These are phyloP conservation scores for Macrobrachium nipponense DNA, from an alignment of 1,140 invertebrate species.

Conservation along the genomic window DNA sequence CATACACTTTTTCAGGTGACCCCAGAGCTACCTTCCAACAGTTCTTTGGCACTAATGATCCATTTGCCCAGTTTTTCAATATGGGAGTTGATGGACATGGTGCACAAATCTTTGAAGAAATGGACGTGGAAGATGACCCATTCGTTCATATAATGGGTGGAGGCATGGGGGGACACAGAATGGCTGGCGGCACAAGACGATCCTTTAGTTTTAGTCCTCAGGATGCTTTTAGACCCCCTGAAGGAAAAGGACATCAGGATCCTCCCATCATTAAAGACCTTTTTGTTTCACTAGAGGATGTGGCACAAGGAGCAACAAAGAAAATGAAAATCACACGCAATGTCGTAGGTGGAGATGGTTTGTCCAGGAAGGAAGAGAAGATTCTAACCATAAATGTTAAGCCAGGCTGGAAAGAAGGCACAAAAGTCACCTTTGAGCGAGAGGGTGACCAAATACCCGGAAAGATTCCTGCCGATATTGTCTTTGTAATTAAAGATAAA, in stretches of 20 bases:
- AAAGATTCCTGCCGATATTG: slow-evolving; percentile 98
- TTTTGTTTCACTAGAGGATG: slow-evolving; percentile 92
- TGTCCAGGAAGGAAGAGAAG: slow-evolving; percentile 93
- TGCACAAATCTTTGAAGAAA: slow-evolving; percentile 75
- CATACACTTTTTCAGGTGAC: slow-evolving; percentile 90
- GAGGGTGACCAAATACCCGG: slow-evolving; percentile 97
- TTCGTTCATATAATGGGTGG: slow-evolving; percentile 65
- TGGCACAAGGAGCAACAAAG: slow-evolving; percentile 93
- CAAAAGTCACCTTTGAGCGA: slow-evolving; percentile 98
- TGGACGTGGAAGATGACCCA: slow-evolving; percentile 77
- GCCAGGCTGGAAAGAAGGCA: slow-evolving; percentile 99
- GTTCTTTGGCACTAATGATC: slow-evolving; percentile 85
- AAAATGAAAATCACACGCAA: slow-evolving; percentile 99
- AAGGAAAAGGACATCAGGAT: slow-evolving; percentile 88
- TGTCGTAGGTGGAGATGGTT: slow-evolving; percentile 87
- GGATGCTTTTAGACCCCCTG: slow-evolving; percentile 73
- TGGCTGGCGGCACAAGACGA: slow-evolving; percentile 68
- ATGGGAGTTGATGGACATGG: slow-evolving; percentile 74
- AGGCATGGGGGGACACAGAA: slow-evolving; percentile 70
- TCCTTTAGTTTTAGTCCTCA: slow-evolving; percentile 86
- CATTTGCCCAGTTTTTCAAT: slow-evolving; percentile 79
- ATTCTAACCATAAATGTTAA: slow-evolving; percentile 98
- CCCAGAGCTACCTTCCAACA: slow-evolving; percentile 92
- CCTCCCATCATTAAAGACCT: slow-evolving; percentile 96
- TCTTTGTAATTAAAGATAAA: slow-evolving; percentile 98